phyloP scores from a whole-genome alignment of 2,797 vertebrate species.

The Diplodus puntazzo region DNA sequence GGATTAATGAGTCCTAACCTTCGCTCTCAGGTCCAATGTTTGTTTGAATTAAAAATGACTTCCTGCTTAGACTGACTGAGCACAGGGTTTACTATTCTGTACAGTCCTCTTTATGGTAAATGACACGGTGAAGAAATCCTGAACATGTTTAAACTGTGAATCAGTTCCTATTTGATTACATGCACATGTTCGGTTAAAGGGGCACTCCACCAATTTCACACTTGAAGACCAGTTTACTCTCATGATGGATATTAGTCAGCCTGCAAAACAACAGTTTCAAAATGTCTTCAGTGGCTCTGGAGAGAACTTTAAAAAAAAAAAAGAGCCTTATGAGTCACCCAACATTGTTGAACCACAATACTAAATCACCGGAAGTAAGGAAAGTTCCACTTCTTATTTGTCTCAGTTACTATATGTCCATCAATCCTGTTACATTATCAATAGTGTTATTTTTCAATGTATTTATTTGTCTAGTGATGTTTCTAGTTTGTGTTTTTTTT shows the following conservation, averaged over 20 bases:
- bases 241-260: neutral
- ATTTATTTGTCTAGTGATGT: too few relatives aligned
- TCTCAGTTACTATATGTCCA: neutral
- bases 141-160: neutral
- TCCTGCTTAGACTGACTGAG: slow-evolving; percentile 19
- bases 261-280: neutral
- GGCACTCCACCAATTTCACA: neutral
- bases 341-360: neutral
- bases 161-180: neutral
- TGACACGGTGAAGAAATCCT: neutral
- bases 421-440: too few relatives aligned
- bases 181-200: neutral
- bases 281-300: neutral
- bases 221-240: neutral
- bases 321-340: too few relatives aligned
- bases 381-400: neutral
- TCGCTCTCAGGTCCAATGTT: slow-evolving; percentile 30
- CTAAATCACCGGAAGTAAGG: neutral
- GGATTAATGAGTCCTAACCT: slow-evolving; percentile 45
- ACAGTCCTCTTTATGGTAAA: neutral
- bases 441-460: too few relatives aligned
- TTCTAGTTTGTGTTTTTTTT: too few relatives aligned
- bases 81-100: neutral
- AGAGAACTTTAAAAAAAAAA: neutral
- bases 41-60: slow-evolving; percentile 42